phyloP scores from a whole-genome alignment of 1,140 invertebrate species.

The Euglossa dilemma region DNA sequence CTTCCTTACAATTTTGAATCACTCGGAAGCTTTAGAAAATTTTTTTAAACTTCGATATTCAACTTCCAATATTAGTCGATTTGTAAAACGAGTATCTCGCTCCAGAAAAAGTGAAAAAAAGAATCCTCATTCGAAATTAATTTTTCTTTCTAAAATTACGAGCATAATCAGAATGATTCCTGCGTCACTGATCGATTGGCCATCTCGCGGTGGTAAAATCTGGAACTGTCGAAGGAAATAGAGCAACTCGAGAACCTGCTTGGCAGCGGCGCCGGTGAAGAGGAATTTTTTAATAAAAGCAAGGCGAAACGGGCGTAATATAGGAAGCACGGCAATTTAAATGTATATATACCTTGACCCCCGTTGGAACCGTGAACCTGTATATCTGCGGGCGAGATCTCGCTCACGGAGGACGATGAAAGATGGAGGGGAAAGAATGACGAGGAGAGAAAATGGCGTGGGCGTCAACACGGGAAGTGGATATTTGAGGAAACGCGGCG shows the following conservation, averaged over 20 bases:
- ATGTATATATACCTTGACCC: conserved; percentile 13
- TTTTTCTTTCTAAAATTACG: no score
- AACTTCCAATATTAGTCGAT: no score
- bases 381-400: not conserved
- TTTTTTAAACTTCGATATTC: no score
- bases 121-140: no score
- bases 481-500: conserved; percentile 34
- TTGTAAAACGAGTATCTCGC: no score
- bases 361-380: not conserved
- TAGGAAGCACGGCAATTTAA: conserved; percentile 3
- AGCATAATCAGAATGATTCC: no score
- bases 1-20: no score
- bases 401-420: not conserved
- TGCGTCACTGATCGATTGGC: no score
- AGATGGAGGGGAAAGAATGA: not conserved
- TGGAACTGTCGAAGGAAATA: not conserved
- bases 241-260: not conserved
- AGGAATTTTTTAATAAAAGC: conserved; percentile 25
- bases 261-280: not conserved
- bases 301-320: not conserved
- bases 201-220: not conserved
- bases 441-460: not conserved
- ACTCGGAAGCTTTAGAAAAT: no score
- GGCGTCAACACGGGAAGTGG: conserved; percentile 31
- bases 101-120: no score